These are phyloP conservation scores for Palythoa heliodiscus DNA, from an alignment of 92 coral and sea anemone species.

Conservation along the genomic window DNA sequence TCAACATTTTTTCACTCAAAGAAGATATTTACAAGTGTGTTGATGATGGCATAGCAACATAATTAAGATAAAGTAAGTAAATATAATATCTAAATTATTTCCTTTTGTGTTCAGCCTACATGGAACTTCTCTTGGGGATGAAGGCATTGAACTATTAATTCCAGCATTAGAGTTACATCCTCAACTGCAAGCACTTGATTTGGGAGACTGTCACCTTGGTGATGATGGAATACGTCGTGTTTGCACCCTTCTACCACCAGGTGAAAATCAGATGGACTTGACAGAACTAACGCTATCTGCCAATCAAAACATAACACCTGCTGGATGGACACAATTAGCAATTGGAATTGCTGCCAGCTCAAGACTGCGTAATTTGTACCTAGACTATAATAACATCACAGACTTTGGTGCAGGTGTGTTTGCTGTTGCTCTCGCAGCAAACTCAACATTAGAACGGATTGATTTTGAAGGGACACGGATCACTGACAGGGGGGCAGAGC, in stretches of 20 bases:
- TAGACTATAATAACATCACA: conserved; percentile 87
- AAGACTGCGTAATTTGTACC: conserved; percentile 65
- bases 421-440: conserved; percentile 96
- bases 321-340: conserved; percentile 95
- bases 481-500: conserved; percentile 84
- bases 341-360: conserved; percentile 96
- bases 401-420: conserved; percentile 94
- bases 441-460: conserved; percentile 71
- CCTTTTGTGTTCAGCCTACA: conserved; percentile 66
- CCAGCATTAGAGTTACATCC: conserved; percentile 88
- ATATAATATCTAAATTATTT: not conserved
- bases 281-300: conserved; percentile 87
- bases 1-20: too few relatives aligned
- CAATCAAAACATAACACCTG: conserved; percentile 74
- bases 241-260: conserved; percentile 80
- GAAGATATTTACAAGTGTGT: too few relatives aligned
- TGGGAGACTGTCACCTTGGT: conserved; percentile 93
- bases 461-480: conserved; percentile 94
- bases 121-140: conserved; percentile 91
- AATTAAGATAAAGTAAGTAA: not conserved
- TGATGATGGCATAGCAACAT: too few relatives aligned
- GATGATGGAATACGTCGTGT: conserved; percentile 90
- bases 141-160: conserved; percentile 80
- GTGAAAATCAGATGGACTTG: conserved; percentile 67
- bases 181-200: conserved; percentile 82